Percentiles rank a stretch among this genome's conserved stretches.
Conservation (phyloP, 2,888 invertebrate species). For the Melieria crassipennis region DNA sequence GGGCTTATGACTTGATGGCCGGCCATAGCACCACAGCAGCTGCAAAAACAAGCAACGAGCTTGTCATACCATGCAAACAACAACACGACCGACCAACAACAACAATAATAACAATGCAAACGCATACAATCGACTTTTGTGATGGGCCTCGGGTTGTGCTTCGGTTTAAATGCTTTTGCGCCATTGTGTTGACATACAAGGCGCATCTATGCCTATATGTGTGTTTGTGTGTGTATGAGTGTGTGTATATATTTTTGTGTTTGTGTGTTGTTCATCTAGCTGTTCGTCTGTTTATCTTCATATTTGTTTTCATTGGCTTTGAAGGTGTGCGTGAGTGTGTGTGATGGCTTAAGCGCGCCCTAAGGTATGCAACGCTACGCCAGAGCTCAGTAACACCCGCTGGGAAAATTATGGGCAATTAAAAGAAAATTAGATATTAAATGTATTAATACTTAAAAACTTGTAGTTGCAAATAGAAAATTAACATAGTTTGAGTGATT, state of each 20-base stretch:
- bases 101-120: not conserved
- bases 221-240: not conserved
- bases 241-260: constrained; percentile 2
- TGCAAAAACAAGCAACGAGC: not conserved
- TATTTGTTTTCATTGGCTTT: too few species aligned
- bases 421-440: too few species aligned
- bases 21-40: not conserved
- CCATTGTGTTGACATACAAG: not conserved
- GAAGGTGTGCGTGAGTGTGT: constrained; percentile 1
- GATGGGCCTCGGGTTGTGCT: constrained; percentile 23
- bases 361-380: not conserved
- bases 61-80: too few species aligned
- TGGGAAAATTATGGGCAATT: too few species aligned
- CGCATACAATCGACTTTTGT: constrained; percentile 17
- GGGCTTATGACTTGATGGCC: constrained; percentile 8
- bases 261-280: not conserved
- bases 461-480: too few species aligned
- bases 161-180: constrained; percentile 2
- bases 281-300: too few species aligned
- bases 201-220: not conserved
- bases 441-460: too few species aligned
- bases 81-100: not conserved
- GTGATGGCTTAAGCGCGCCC: constrained; percentile 24
- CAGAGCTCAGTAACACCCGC: not conserved
- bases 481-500: too few species aligned